Percentiles rank a stretch among this genome's conserved stretches.
Conservation (phyloP, 2,888 invertebrate species). For the Caenorhabditis macrosperma region DNA sequence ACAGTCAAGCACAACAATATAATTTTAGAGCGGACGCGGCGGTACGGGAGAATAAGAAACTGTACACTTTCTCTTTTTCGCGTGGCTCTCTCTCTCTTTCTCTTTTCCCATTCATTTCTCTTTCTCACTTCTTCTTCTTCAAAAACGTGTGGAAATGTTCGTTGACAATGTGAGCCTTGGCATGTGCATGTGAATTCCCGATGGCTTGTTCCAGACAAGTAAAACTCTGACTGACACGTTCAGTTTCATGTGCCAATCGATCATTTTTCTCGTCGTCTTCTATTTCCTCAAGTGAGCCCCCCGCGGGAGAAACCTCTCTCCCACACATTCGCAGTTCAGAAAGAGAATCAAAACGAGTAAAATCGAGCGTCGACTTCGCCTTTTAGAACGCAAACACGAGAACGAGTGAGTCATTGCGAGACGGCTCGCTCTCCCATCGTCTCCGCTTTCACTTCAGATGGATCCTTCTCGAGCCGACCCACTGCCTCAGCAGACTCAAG, state of each 20-base stretch:
- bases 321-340: not conserved
- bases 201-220: constrained; percentile 31
- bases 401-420: constrained; percentile 55
- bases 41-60: constrained; percentile 22
- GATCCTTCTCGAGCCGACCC: constrained; percentile 42
- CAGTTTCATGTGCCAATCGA: constrained; percentile 6
- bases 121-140: not conserved
- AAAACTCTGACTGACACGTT: not conserved
- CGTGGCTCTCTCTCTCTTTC: not conserved
- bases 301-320: not conserved
- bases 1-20: constrained; percentile 58
- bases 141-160: constrained; percentile 16
- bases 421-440: not conserved
- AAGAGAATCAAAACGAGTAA: constrained; percentile 47
- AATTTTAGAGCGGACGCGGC: constrained; percentile 33
- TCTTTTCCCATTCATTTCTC: not conserved
- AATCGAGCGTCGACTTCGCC: constrained; percentile 44
- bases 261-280: constrained; percentile 27
- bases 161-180: constrained; percentile 27
- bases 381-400: constrained; percentile 57
- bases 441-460: constrained; percentile 35
- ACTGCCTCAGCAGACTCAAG: constrained; percentile 31
- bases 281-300: constrained; percentile 35
- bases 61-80: constrained; percentile 35
- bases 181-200: not conserved